These are phyloP conservation scores for Colaptes auratus DNA, from an alignment of 2,113 vertebrate species.

Conservation along the genomic window DNA sequence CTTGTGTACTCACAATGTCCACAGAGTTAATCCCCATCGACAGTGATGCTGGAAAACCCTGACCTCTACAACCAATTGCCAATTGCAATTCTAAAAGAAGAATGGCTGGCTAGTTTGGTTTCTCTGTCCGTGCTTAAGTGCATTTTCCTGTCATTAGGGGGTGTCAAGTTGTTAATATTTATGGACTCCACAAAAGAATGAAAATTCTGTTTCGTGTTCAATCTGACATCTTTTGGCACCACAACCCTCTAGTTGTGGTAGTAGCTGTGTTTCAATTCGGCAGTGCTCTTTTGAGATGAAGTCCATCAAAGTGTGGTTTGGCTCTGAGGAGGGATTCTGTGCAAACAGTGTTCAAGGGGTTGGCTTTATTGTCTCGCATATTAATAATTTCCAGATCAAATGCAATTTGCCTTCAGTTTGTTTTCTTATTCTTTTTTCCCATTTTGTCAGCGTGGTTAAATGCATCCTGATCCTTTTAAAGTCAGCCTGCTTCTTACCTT, in stretches of 20 bases:
- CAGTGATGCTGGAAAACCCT: slow-evolving; percentile 44
- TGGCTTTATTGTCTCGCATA: slow-evolving; percentile 64
- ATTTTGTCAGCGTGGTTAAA: not conserved
- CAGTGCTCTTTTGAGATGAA: slow-evolving; percentile 42
- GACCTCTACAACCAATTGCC: slow-evolving; percentile 41
- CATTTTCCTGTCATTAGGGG: slow-evolving; percentile 61
- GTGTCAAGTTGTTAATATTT: slow-evolving; percentile 72
- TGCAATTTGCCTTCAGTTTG: not conserved
- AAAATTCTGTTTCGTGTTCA: slow-evolving; percentile 67
- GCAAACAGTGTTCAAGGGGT: slow-evolving; percentile 36
- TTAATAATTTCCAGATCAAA: slow-evolving; percentile 71
- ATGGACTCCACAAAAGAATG: slow-evolving; percentile 63
- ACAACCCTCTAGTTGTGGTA: slow-evolving; percentile 43
- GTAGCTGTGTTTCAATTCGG: slow-evolving; percentile 43
- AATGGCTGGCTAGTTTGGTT: slow-evolving; percentile 63
- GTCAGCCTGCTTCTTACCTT: slow-evolving; percentile 2
- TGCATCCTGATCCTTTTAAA: not conserved
- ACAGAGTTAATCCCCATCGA: not conserved
- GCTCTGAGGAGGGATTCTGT: slow-evolving; percentile 41
- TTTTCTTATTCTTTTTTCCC: not conserved
- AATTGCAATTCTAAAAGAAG: slow-evolving; percentile 54
- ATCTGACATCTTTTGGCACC: slow-evolving; percentile 65
- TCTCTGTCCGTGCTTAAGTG: slow-evolving; percentile 61
- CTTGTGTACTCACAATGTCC: not conserved
- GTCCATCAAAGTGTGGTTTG: slow-evolving; percentile 63